A percentile compares a stretch with the other conserved stretches of the same genome.
These are phyloP conservation scores for Phyllotreta cruciferae DNA, from an alignment of 2,888 invertebrate species.

Conservation along the genomic window DNA sequence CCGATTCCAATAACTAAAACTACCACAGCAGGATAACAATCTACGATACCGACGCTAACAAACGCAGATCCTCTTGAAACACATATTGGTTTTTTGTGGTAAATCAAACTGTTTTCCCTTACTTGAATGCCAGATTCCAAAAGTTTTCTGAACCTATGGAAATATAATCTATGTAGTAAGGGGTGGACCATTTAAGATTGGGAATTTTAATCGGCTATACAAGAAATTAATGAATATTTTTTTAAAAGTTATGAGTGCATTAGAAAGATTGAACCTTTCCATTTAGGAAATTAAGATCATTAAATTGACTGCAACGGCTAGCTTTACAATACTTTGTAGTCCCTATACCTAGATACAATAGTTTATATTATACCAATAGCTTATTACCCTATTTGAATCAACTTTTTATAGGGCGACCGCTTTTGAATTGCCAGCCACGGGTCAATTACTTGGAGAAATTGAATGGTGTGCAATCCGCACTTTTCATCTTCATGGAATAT, in stretches of 20 bases:
- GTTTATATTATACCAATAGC: no score
- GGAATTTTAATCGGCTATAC: no score
- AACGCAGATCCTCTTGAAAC: conserved; percentile 65
- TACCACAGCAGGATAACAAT: conserved; percentile 63
- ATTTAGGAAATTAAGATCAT: no score
- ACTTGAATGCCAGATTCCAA: conserved; percentile 67
- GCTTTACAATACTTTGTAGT: no score
- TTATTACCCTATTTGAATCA: conserved; percentile 65
- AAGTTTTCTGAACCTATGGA: conserved; percentile 64
- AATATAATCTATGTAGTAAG: neutral
- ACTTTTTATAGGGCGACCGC: conserved; percentile 68
- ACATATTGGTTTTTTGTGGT: conserved; percentile 68
- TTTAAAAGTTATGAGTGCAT: no score
- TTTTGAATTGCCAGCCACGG: conserved; percentile 71
- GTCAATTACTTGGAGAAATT: conserved; percentile 66
- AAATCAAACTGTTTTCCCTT: conserved; percentile 64
- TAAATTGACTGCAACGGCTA: no score
- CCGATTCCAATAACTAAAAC: conserved; percentile 52
- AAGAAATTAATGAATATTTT: no score
- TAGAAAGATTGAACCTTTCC: no score
- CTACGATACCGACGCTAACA: conserved; percentile 67
- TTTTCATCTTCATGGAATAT: conserved; percentile 75
- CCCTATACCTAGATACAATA: no score
- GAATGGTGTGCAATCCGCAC: conserved; percentile 74
- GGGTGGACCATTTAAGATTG: no score